Evolutionary conservation across 2,888 invertebrate species (phyloP).

Genomic region (Ptychoptera albimana): DNA sequence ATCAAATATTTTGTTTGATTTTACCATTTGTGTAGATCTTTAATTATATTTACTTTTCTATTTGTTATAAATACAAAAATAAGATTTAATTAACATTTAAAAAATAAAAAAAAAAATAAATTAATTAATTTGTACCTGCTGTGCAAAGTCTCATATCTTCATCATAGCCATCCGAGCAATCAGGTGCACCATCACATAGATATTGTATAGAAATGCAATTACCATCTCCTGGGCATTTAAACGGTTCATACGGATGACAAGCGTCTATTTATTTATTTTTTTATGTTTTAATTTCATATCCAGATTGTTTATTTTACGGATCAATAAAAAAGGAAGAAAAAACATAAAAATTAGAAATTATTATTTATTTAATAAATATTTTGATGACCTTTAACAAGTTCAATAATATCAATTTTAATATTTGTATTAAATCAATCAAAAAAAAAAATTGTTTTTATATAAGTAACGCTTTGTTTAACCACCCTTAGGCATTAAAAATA

Average conservation of each 20-base stretch:
- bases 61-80: too few species aligned
- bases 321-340: background rate
- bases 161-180: conserved; percentile 90
- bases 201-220: conserved; percentile 94
- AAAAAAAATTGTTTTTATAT: too few species aligned
- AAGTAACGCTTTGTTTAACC: too few species aligned
- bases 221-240: conserved; percentile 87
- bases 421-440: too few species aligned
- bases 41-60: too few species aligned
- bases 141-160: conserved; percentile 90
- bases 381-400: background rate
- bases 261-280: conserved; percentile 33
- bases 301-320: too few species aligned
- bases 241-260: conserved; percentile 91
- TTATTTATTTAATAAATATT: background rate
- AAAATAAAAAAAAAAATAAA: too few species aligned
- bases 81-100: too few species aligned
- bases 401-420: background rate
- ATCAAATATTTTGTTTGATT: too few species aligned
- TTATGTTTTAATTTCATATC: too few species aligned
- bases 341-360: background rate
- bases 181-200: conserved; percentile 85
- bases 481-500: too few species aligned
- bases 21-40: too few species aligned
- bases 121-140: conserved; percentile 49